Evolutionary conservation across 2,888 invertebrate species (phyloP).

Genomic region (Plutella xylostella): DNA sequence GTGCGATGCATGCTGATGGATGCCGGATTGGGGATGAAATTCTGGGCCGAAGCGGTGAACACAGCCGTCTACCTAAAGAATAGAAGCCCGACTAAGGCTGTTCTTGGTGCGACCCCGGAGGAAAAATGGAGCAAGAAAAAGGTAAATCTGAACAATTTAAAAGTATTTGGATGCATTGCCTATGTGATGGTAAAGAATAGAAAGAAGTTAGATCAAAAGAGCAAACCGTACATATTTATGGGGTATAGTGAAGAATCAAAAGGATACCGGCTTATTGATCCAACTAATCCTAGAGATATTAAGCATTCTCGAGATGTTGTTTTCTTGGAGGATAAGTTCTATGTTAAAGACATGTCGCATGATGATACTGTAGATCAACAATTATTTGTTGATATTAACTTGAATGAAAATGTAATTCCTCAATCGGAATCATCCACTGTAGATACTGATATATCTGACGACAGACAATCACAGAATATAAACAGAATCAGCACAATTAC

Average conservation of each 20-base stretch:
- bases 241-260: slow-evolving; percentile 9
- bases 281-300: slow-evolving; percentile 8
- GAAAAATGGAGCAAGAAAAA: slow-evolving; percentile 15
- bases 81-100: slow-evolving; percentile 15
- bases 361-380: not conserved
- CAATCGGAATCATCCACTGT: not conserved
- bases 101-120: slow-evolving; percentile 13
- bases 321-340: slow-evolving; percentile 11
- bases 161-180: slow-evolving; percentile 16
- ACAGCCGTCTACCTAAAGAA: slow-evolving; percentile 17
- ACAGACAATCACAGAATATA: not conserved
- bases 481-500: not conserved
- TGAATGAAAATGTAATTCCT: not conserved
- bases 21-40: slow-evolving; percentile 12
- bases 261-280: slow-evolving; percentile 15
- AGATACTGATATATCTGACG: not conserved
- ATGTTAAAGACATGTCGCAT: not conserved
- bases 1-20: slow-evolving; percentile 16
- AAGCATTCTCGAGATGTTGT: slow-evolving; percentile 14
- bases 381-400: not conserved
- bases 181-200: slow-evolving; percentile 14
- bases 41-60: slow-evolving; percentile 18
- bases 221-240: slow-evolving; percentile 10
- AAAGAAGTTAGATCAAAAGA: slow-evolving; percentile 15
- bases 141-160: slow-evolving; percentile 13